Base-by-base conservation (phyloP, 2,888 invertebrate genomes). In the Pammene fasciana region DNA sequence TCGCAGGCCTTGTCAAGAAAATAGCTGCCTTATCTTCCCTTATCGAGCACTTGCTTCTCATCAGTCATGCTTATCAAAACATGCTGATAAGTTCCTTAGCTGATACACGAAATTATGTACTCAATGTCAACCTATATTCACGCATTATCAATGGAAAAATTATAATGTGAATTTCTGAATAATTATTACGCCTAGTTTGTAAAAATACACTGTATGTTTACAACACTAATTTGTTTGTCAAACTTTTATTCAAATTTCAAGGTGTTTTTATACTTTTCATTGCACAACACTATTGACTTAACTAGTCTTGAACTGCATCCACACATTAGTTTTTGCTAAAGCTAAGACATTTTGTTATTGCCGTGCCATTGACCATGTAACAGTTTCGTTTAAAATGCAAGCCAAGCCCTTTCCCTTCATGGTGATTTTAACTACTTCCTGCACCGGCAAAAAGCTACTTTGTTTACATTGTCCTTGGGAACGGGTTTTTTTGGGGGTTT, bases 11-110 rank as follows among this genome's bases (percentile, higher is more conserved):
- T 41, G 54, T 61, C 61, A 65, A 66, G 67, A 73, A 75, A 75
- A 73, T 80, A 77, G 70, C 62, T 66, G 59, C 67, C 70, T 77
- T 81, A 81, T 81, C 81, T 74, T 48, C 52, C 66, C 72, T 82
- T 88, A 87, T 87, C 87, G 82, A 75, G 72, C 76, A 73, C 79
- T 79, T 72, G 71, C 76, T 76, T 82, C 76, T 80, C 82, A 88
- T 87, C 87, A 87, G 76, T 86, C 86, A 85, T 78, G 67, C 78
- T 86, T 89, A 89, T 89, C 89, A 82, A 72, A 84, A 78, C 75
- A 75, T 73, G 66, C 72, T 79, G 85, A 84, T 83, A 85, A 82
- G 71, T 75, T 74, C 68, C 59, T 41, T 61, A 65, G 56, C 64
- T 70, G 57, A 65, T 55, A 54, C 54, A 60, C n/a, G 46, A 65